Evolutionary conservation across 2,797 vertebrate species (phyloP).

Genomic region (Gila robusta): DNA sequence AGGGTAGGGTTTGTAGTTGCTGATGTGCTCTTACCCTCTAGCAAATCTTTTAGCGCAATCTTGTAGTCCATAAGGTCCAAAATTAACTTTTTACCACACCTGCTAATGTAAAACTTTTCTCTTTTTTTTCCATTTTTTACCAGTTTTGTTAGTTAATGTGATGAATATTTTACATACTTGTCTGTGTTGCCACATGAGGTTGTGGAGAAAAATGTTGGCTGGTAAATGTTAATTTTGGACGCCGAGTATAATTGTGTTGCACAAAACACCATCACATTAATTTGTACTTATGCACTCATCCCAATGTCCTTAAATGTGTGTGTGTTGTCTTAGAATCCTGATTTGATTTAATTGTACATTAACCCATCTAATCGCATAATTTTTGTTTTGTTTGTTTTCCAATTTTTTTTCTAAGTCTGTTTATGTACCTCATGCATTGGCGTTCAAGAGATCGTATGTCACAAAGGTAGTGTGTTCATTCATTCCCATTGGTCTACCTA

Average conservation of each 20-base stretch:
- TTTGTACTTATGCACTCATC: constrained; percentile 48
- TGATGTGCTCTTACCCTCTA: background rate
- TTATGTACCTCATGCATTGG: constrained; percentile 97
- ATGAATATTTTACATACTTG: background rate
- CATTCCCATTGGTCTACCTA: constrained; percentile 72
- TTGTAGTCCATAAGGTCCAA: constrained; percentile 1
- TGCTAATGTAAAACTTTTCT: background rate
- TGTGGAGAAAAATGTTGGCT: background rate
- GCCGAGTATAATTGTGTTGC: background rate
- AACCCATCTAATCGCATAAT: constrained; percentile 84
- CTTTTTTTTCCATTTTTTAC: background rate
- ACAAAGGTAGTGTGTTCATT: constrained; percentile 93
- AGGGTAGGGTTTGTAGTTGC: background rate
- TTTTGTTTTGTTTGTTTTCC: constrained; percentile 84
- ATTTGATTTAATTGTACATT: constrained; percentile 77
- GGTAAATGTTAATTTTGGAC: constrained; percentile 10
- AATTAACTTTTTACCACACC: background rate
- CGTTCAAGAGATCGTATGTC: constrained; percentile 96
- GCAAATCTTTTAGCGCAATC: background rate
- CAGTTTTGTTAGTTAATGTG: no score
- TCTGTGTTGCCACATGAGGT: background rate
- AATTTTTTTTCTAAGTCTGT: constrained; percentile 90
- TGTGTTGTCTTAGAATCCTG: constrained; percentile 57
- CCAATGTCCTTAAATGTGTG: constrained; percentile 60
- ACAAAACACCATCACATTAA: background rate